These are phyloP conservation scores for Xenopus petersii DNA, from an alignment of 2,797 vertebrate species.

Conservation along the genomic window DNA sequence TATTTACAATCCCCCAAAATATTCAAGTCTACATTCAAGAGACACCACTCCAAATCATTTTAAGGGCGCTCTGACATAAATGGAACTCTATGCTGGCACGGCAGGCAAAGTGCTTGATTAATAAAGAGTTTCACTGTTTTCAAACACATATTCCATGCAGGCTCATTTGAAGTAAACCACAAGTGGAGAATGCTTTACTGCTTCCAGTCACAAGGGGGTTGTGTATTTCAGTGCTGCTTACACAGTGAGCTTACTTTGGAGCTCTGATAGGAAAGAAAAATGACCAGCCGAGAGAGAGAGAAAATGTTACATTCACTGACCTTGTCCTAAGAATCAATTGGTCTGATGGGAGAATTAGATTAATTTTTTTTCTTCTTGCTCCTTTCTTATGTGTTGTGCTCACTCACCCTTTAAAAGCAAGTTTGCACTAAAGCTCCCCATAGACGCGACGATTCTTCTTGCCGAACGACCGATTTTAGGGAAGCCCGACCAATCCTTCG, in stretches of 20 bases:
- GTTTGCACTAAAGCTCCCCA: no score
- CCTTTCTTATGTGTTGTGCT: slow-evolving; percentile 71
- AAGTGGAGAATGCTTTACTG: slow-evolving; percentile 93
- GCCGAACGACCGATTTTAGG: no score
- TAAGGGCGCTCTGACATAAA: slow-evolving; percentile 76
- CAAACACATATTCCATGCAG: slow-evolving; percentile 92
- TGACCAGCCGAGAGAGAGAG: slow-evolving; percentile 85
- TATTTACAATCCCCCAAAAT: slow-evolving; percentile 84
- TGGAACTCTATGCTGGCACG: slow-evolving; percentile 80
- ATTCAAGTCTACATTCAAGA: slow-evolving; percentile 77
- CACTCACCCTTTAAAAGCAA: slow-evolving; percentile 54
- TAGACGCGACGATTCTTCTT: no score
- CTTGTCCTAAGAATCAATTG: slow-evolving; percentile 72
- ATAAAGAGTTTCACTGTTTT: slow-evolving; percentile 95
- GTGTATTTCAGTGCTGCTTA: slow-evolving; percentile 83
- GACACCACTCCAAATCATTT: slow-evolving; percentile 73
- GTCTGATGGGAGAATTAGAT: no score
- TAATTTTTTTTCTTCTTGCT: slow-evolving; percentile 58
- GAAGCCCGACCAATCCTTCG: no score
- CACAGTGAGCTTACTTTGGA: slow-evolving; percentile 93
- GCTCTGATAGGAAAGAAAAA: slow-evolving; percentile 86
- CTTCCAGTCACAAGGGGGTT: slow-evolving; percentile 95
- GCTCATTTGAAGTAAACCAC: slow-evolving; percentile 89
- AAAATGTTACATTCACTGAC: slow-evolving; percentile 93
- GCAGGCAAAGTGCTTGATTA: slow-evolving; percentile 79